Conservation (phyloP, 2,113 vertebrate genomes). For the Halcyon malimbica region DNA sequence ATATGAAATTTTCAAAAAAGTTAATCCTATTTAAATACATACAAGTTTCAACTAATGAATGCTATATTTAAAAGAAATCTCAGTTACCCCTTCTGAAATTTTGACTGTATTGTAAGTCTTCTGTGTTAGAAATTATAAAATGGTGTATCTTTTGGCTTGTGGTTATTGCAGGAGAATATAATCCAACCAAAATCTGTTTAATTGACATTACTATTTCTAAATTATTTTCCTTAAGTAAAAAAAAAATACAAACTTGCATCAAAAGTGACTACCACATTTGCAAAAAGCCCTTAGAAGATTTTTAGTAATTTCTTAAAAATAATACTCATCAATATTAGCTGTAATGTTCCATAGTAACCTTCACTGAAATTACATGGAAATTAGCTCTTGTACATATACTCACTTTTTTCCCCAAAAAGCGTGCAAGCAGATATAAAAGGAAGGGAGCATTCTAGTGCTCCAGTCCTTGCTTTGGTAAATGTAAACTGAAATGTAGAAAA, state of each 20-base stretch:
- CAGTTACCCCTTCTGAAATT: neutral
- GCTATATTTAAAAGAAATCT: neutral
- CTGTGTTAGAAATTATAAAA: neutral
- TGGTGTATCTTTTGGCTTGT: neutral
- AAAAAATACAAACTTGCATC: accelerated
- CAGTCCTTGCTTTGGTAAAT: neutral
- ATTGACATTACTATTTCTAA: neutral
- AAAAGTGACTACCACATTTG: neutral
- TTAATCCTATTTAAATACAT: neutral
- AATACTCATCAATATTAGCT: neutral
- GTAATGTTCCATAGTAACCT: neutral
- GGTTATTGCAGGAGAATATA: neutral
- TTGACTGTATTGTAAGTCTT: neutral
- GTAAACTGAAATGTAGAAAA: neutral
- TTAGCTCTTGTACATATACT: neutral
- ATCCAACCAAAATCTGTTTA: neutral
- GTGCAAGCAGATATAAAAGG: neutral
- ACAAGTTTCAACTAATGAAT: neutral
- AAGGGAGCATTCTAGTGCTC: neutral
- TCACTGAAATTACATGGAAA: neutral
- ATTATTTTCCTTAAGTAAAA: neutral
- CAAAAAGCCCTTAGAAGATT: neutral
- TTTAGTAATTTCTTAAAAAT: neutral
- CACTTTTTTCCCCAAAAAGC: neutral
- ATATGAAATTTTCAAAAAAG: neutral